phyloP scores from a whole-genome alignment of 2,113 vertebrate species.

The Dromiciops gliroides region DNA sequence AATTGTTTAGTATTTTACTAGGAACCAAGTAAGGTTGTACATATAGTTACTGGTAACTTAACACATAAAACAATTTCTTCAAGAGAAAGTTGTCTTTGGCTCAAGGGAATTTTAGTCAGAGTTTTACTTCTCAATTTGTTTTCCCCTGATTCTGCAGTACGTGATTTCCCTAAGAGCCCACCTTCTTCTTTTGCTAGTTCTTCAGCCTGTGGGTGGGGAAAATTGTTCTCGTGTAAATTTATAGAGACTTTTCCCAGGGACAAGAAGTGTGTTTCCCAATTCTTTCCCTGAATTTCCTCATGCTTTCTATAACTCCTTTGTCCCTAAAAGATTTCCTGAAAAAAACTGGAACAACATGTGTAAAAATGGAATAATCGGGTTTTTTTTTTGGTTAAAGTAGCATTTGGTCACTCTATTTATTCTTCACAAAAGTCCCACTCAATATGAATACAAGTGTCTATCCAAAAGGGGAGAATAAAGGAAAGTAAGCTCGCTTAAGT shows the following conservation, averaged over 20 bases:
- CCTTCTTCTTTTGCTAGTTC: neutral
- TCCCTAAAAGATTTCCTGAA: slow-evolving; percentile 3
- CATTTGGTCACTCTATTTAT: slow-evolving; percentile 23
- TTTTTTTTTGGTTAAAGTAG: neutral
- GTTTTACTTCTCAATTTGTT: neutral
- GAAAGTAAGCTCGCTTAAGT: slow-evolving; percentile 14
- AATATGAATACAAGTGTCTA: slow-evolving; percentile 45
- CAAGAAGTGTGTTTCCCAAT: neutral
- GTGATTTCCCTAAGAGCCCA: neutral
- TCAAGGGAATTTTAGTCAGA: neutral
- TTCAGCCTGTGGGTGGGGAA: neutral
- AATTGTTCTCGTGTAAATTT: neutral
- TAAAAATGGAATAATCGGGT: slow-evolving; percentile 38
- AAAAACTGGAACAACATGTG: neutral
- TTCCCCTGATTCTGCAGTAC: neutral
- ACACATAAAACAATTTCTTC: no score
- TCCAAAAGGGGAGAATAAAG: neutral
- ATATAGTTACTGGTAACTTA: no score
- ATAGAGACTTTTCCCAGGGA: neutral
- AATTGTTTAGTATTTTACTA: no score
- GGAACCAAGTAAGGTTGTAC: no score
- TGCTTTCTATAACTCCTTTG: neutral
- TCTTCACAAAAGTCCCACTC: slow-evolving; percentile 54
- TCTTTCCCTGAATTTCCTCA: neutral
- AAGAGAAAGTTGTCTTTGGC: neutral